phyloP scores from a whole-genome alignment of 2,888 invertebrate species.

The Amblyjoppa proteus region DNA sequence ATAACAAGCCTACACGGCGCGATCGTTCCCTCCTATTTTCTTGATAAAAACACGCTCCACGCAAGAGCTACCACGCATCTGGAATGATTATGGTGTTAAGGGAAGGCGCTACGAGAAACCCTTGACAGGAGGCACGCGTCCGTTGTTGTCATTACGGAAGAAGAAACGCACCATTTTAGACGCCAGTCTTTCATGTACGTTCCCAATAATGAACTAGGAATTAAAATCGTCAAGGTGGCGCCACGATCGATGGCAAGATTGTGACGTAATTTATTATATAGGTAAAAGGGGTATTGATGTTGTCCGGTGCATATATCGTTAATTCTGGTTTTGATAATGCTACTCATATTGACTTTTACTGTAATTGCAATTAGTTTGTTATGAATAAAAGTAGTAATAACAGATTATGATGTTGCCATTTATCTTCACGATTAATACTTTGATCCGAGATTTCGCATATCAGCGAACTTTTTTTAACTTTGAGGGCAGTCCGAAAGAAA shows the following conservation, averaged over 20 bases:
- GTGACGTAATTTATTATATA: not conserved
- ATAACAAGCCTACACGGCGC: conserved; percentile 46
- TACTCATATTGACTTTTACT: too few species aligned
- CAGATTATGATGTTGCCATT: too few species aligned
- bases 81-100: conserved; percentile 61
- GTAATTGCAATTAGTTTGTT: too few species aligned
- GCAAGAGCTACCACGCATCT: conserved; percentile 58
- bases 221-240: not conserved
- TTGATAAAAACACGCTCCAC: conserved; percentile 48
- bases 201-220: not conserved
- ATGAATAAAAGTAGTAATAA: too few species aligned
- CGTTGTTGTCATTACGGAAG: conserved; percentile 14
- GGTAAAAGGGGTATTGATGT: not conserved
- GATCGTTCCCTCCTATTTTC: conserved; percentile 40
- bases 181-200: not conserved
- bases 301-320: not conserved
- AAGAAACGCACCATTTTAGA: not conserved
- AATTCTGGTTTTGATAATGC: too few species aligned
- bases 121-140: conserved; percentile 62
- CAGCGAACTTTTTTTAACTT: not conserved
- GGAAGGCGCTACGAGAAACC: conserved; percentile 22
- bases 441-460: not conserved
- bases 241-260: not conserved
- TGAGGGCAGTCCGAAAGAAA: too few species aligned
- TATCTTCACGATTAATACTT: not conserved